Conservation (phyloP, 2,113 vertebrate genomes). For the Gobius niger region DNA sequence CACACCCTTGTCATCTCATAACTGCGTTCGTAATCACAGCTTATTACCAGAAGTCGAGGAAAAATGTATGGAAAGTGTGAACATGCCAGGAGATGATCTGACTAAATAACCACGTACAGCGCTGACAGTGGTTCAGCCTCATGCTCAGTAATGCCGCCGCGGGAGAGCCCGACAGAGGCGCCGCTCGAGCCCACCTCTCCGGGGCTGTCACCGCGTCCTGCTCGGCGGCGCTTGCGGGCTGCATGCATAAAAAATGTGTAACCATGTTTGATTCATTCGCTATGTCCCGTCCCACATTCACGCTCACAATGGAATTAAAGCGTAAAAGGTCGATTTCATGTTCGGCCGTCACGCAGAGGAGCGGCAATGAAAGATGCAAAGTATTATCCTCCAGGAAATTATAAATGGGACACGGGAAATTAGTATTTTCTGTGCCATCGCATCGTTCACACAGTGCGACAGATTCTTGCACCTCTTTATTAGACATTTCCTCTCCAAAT, state of each 20-base stretch:
- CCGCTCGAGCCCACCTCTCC: slow-evolving; percentile 11
- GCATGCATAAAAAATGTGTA: slow-evolving; percentile 14
- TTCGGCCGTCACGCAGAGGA: neutral
- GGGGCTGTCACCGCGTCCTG: slow-evolving; percentile 8
- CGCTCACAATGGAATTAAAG: slow-evolving; percentile 20
- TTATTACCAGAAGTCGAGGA: slow-evolving; percentile 28
- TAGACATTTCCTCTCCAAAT: too few relatives aligned
- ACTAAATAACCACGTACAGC: slow-evolving; percentile 23
- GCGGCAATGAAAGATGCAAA: neutral
- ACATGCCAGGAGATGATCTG: slow-evolving; percentile 13
- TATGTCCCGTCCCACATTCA: slow-evolving; percentile 2
- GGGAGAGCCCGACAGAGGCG: slow-evolving; percentile 13
- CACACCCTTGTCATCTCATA: neutral
- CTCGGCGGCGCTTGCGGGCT: slow-evolving; percentile 15
- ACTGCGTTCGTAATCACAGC: slow-evolving; percentile 32
- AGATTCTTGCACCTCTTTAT: neutral
- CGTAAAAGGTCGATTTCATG: slow-evolving; percentile 4
- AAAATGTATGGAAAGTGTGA: slow-evolving; percentile 17
- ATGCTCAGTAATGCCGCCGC: slow-evolving; percentile 7
- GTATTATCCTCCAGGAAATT: slow-evolving; percentile 6
- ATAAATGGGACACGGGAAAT: neutral
- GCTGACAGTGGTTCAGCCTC: neutral
- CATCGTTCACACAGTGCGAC: neutral
- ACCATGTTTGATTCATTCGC: slow-evolving; percentile 18
- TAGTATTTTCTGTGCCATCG: neutral